Conservation (phyloP, 2,888 invertebrate genomes). For the Galerucella nymphaeae region DNA sequence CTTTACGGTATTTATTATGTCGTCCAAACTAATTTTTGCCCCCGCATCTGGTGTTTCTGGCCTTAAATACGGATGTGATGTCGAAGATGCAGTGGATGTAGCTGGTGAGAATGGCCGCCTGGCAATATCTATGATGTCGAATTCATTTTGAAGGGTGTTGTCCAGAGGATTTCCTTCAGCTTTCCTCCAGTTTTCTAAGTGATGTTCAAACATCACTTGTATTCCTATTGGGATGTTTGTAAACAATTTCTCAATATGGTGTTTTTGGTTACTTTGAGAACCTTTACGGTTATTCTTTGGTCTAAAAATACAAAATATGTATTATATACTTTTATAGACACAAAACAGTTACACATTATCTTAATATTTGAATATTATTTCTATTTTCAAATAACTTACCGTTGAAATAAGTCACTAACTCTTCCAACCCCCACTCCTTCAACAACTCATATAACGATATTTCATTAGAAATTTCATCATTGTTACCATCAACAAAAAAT, state of each 20-base stretch:
- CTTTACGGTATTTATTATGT: constrained; percentile 37
- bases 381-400: constrained; percentile 15
- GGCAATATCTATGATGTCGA: background rate
- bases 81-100: constrained; percentile 4
- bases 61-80: constrained; percentile 9
- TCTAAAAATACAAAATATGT: constrained; percentile 13
- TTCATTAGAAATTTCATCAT: background rate
- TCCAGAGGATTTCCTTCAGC: background rate
- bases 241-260: constrained; percentile 43
- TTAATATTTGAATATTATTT: background rate
- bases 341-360: background rate
- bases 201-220: constrained; percentile 45
- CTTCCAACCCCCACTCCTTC: background rate
- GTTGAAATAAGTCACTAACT: background rate
- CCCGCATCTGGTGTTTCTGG: constrained; percentile 8
- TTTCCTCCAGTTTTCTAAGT: constrained; percentile 45
- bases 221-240: constrained; percentile 42
- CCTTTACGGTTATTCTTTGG: constrained; percentile 13
- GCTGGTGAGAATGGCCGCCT: background rate
- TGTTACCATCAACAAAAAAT: too few species aligned
- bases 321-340: background rate
- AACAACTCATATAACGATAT: background rate
- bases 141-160: constrained; percentile 35
- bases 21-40: background rate
- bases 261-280: constrained; percentile 39